A percentile compares a stretch with the other conserved stretches of the same genome.
Evolutionary conservation across 2,113 vertebrate species (phyloP).

Genomic region (Sisor rabdophorus): DNA sequence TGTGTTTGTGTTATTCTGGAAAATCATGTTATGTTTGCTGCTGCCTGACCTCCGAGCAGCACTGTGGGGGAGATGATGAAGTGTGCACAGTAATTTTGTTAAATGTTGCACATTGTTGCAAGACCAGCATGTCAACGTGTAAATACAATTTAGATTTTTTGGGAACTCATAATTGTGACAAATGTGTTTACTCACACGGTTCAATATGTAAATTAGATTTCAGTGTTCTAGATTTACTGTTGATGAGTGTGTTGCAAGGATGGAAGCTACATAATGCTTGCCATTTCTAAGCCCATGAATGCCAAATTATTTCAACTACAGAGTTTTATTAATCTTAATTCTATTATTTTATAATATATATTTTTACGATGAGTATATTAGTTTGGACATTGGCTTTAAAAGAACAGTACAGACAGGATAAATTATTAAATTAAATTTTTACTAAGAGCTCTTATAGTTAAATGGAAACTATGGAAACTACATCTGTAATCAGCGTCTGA

Average conservation of each 20-base stretch:
- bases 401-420: slow-evolving; percentile 30
- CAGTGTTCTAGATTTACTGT: neutral
- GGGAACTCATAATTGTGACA: neutral
- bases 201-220: neutral
- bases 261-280: neutral
- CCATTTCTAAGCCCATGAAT: neutral
- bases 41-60: slow-evolving; percentile 19
- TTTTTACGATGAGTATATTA: slow-evolving; percentile 17
- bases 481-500: slow-evolving; percentile 42
- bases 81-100: neutral
- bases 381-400: slow-evolving; percentile 8
- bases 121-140: neutral
- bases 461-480: slow-evolving; percentile 41
- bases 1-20: slow-evolving; percentile 2
- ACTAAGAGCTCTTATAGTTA: slow-evolving; percentile 39
- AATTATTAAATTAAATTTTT: slow-evolving; percentile 41
- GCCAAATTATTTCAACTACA: neutral
- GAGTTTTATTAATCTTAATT: neutral
- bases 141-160: slow-evolving; percentile 16
- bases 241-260: neutral
- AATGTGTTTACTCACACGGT: neutral
- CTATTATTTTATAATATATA: neutral
- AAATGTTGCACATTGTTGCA: neutral
- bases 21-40: neutral
- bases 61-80: slow-evolving; percentile 11